Conservation (phyloP, 2,888 invertebrate species). For the Callinectes sapidus region DNA sequence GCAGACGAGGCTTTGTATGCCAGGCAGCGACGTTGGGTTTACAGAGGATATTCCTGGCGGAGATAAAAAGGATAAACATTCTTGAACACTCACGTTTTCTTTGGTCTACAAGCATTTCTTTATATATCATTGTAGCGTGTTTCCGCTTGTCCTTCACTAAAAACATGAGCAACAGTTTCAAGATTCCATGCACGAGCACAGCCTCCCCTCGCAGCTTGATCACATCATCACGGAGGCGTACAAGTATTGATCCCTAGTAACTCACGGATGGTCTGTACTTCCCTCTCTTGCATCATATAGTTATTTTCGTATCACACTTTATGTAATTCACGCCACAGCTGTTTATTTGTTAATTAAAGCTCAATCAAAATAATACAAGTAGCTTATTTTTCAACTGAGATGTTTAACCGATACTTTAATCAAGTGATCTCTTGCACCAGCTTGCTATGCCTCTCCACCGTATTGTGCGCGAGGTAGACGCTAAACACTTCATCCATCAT, state of each 20-base stretch:
- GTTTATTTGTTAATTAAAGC: neutral
- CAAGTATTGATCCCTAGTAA: neutral
- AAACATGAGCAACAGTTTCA: neutral
- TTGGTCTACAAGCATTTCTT: neutral
- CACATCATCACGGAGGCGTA: too few species aligned
- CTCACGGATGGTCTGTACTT: neutral
- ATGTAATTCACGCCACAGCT: neutral
- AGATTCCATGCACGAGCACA: too few species aligned
- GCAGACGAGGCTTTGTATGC: neutral
- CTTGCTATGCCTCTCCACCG: neutral
- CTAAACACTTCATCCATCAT: neutral
- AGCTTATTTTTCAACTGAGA: neutral
- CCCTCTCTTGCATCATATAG: neutral
- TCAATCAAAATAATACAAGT: neutral
- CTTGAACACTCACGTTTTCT: neutral
- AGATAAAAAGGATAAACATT: neutral
- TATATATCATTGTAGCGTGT: neutral
- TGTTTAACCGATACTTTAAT: neutral
- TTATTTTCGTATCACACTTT: neutral
- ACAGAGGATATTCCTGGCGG: neutral
- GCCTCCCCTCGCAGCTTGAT: too few species aligned
- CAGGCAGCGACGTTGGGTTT: conserved; percentile 1
- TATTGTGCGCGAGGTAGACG: neutral
- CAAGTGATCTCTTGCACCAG: neutral
- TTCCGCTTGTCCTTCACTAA: neutral